Evolutionary conservation across 1,140 invertebrate species (phyloP), one percentile per base, ranked within the genome.

Genomic region (Thalassaphorura encarpata): DNA sequence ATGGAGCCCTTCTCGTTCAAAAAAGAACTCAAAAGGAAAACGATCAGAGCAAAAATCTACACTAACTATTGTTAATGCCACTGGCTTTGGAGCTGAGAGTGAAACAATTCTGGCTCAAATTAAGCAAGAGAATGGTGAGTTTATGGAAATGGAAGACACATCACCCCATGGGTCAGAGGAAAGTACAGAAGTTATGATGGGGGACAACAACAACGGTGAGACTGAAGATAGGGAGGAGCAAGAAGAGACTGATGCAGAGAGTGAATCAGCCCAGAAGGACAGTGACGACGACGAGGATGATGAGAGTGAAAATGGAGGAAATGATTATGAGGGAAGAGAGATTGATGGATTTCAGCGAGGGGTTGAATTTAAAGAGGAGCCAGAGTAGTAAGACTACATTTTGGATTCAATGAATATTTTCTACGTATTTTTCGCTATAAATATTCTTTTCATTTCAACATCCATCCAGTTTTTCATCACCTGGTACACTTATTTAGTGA

Each of bases 221-320:
- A 6, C 48, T 4, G 28, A 59, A 27, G 27, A 58, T 43, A 8
- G 27, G 1, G 51, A 54, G 21, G 31, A 47, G 43, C 16, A 33
- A 46, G 43, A 52, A n/a, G 40, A 60, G 16, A 26, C 43, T 33
- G 48, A 58, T 40, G 29, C 45, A 42, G 40, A 42, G 31, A 50
- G 33, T 15, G 50, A 24, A 11, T 33, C 26, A 26, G 41, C n/a
- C 16, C 26, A 26, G 13, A 36, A 16, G 19, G 51, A 41, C 16
- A 42, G 29, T 4, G 49, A 28, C 15, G 48, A 42, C 18, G n/a
- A 41, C 24, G 53, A 36, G 16, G 43, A n/a, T n/a, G n/a, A n/a
- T n/a, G n/a, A n/a, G n/a, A n/a, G n/a, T n/a, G n/a, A n/a, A n/a
- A n/a, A n/a, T n/a, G n/a, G n/a, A n/a, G n/a, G n/a, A n/a, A n/a